phyloP scores from a whole-genome alignment of 2,888 invertebrate genomes.

The Polyploca ridens region DNA sequence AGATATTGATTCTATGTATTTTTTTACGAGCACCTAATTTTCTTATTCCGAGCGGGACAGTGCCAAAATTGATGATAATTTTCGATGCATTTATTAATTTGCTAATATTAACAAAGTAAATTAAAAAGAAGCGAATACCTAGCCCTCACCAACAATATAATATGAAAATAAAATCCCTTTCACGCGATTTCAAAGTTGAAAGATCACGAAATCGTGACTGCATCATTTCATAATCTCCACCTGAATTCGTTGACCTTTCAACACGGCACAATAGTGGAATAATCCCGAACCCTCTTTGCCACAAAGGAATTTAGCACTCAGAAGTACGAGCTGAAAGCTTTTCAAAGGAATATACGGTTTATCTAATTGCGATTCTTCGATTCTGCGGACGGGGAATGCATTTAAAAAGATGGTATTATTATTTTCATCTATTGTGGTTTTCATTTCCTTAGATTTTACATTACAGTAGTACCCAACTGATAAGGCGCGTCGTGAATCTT shows the following conservation, averaged over 20 bases:
- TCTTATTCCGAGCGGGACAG: too few species aligned
- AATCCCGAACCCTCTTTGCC: constrained; percentile 1
- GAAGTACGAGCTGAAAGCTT: constrained; percentile 5
- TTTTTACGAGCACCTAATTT: too few species aligned
- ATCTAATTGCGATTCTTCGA: constrained; percentile 7
- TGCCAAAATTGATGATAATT: too few species aligned
- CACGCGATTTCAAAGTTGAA: neutral
- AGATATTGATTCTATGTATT: too few species aligned
- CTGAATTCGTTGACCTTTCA: constrained; percentile 30
- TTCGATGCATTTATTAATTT: too few species aligned
- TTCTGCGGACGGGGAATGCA: constrained; percentile 7
- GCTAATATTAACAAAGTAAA: too few species aligned
- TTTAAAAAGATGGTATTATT: neutral
- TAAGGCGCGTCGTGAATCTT: too few species aligned
- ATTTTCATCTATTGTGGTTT: neutral
- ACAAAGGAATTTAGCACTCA: constrained; percentile 9
- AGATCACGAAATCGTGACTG: constrained; percentile 19
- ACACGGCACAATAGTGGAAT: constrained; percentile 11
- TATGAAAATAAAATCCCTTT: neutral
- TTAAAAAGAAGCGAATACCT: too few species aligned
- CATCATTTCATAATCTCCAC: constrained; percentile 26
- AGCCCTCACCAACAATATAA: neutral
- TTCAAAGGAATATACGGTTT: neutral
- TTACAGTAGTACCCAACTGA: too few species aligned
- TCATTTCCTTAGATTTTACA: too few species aligned